Evolutionary conservation across 2,113 vertebrate genomes (phyloP), one percentile per base, ranked within the genome.

Genomic region (Reinhardtius hippoglossoides): DNA sequence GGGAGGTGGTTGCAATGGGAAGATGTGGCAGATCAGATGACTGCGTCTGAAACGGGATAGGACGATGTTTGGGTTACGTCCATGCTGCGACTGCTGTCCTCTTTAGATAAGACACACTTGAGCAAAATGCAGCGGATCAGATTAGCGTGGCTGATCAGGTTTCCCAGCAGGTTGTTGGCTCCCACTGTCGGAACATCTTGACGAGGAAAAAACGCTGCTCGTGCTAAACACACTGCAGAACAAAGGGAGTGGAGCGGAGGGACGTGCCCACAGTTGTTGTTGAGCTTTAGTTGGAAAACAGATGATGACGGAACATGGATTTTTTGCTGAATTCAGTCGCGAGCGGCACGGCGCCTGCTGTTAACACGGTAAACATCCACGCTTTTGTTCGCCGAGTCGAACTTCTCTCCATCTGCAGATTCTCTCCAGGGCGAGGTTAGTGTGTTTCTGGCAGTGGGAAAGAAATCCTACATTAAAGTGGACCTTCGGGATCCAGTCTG

Each of bases 61-160:
- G 74, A 56, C 35, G n/a, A 65, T 94, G 93, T 94, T 93, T 94
- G 91, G 92, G 88, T 89, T 93, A 21, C 71, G 2, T n/a, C 67
- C 88, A 79, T 9, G 84, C 89, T 80, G 86, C 69, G 82, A 88
- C 80, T 21, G 71, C 88, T 80, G 90, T 89, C 70, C 79, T 88
- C 79, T 88, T 93, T 91, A 91, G 91, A 88, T 82, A 82, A 87
- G 89, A 91, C 88, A 78, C 87, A 86, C 74, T 88, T 21, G 82
- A 91, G 89, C 90, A 68, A 82, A 90, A 84, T 87, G 89, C 86
- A 54, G 82, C 77, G 83, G 92, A 95, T 93, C 88, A 92, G 92
- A 94, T 93, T 88, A 92, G 85, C 20, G 62, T 59, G 87, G 86
- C 67, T 68, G 88, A 84, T 93, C 86, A 8, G 80, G 73, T 89